These are phyloP conservation scores for Struthidea cinerea DNA, from an alignment of 2,113 vertebrate species.

Conservation along the genomic window DNA sequence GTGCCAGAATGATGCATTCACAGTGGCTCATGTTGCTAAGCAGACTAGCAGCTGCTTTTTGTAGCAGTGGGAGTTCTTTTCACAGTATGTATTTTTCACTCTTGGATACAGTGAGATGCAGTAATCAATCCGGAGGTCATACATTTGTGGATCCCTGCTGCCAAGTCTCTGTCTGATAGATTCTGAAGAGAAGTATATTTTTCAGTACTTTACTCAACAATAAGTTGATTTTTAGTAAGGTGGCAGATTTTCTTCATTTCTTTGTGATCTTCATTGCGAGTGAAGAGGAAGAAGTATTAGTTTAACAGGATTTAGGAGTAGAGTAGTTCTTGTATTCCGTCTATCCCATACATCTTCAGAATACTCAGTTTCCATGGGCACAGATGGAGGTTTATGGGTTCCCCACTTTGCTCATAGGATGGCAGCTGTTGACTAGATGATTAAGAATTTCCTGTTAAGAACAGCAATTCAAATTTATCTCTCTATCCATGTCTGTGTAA, in stretches of 20 bases:
- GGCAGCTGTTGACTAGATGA: background rate
- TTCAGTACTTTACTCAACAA: background rate
- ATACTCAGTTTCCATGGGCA: background rate
- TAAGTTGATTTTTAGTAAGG: background rate
- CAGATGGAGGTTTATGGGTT: background rate
- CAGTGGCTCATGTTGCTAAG: conserved; percentile 8
- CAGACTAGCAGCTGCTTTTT: background rate
- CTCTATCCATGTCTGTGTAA: background rate
- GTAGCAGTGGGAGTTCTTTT: background rate
- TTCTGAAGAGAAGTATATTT: background rate
- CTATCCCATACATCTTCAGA: background rate
- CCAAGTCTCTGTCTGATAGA: background rate
- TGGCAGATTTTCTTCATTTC: background rate
- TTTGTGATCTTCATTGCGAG: background rate
- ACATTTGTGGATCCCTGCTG: background rate
- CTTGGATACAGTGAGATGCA: background rate
- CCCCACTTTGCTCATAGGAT: background rate
- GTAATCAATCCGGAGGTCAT: background rate
- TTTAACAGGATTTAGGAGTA: background rate
- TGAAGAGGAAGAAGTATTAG: background rate
- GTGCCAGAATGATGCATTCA: background rate
- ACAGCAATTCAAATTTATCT: background rate
- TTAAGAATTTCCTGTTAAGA: background rate
- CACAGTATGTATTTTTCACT: background rate
- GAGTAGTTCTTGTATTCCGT: background rate